Evolutionary conservation across 2,113 vertebrate genomes (phyloP), one percentile per base, ranked within the genome.

Genomic region (Paradisaea rubra): DNA sequence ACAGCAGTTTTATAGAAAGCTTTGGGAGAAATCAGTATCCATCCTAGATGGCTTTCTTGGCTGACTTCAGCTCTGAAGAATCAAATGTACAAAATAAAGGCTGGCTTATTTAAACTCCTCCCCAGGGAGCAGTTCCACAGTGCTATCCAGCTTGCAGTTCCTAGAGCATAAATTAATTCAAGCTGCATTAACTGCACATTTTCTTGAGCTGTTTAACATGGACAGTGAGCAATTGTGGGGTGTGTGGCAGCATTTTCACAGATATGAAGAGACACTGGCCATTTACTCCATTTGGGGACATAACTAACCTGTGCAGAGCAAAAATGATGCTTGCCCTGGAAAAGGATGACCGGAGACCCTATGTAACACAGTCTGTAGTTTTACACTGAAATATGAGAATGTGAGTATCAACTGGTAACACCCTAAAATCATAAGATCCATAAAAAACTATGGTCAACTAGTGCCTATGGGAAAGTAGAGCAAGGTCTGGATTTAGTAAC

Each of bases 91-190:
- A 87, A 89, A 94, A 88, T 76, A 53, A 89, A 89, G 71, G 6
- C 63, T 91, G 63, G 39, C 61, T 96, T 80, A 81, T 87, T 94
- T 80, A 73, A 91, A 80, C 71, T 73, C 69, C 16, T 84, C 81
- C 15, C 61, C 45, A 41, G 77, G 49, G 65, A 93, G 23, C 66
- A 81, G 77, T 87, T 91, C 70, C 45, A 60, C 54, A 50, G 78
- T 24, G 45, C 87, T 72, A 81, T 28, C 37, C 41, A 76, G 37
- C 37, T 72, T 86, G 61, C 80, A 64, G 80, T 84, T 95, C 44
- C 56, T 81, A 74, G 41, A 68, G 57, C 57, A 93, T 61, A 95
- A 91, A 93, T 89, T 27, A 89, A 89, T 94, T 84, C 72, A 70
- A 61, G n/a, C 17, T 81, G 77, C n/a, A 81, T 86, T 91, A 73